A percentile compares a stretch with the other conserved stretches of the same genome.
Conservation (phyloP, 1,140 invertebrate species). For the Brachionus manjavacas region DNA sequence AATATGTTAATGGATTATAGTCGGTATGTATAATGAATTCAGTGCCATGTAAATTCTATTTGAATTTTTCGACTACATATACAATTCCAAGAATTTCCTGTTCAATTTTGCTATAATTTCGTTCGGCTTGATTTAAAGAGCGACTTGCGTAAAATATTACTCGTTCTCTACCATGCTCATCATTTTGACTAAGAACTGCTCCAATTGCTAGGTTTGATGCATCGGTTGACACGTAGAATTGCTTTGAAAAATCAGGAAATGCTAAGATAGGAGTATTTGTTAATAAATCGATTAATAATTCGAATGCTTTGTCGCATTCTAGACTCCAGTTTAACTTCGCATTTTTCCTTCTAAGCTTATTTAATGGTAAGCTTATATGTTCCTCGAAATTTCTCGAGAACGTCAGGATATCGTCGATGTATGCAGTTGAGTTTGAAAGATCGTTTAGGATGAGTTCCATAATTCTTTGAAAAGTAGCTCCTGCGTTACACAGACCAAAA, state of each 20-base stretch:
- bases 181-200: slow-evolving; percentile 12
- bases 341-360: slow-evolving; percentile 47
- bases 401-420: slow-evolving; percentile 17
- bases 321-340: not conserved
- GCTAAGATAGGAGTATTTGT: not conserved
- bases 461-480: slow-evolving; percentile 58
- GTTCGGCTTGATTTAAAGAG: slow-evolving; percentile 26
- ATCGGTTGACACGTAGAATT: slow-evolving; percentile 19
- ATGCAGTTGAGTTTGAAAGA: not conserved
- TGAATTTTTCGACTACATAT: not conserved
- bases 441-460: slow-evolving; percentile 50
- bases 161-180: not conserved
- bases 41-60: no score
- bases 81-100: not conserved
- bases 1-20: not conserved
- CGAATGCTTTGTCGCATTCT: slow-evolving; percentile 49
- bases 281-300: slow-evolving; percentile 42
- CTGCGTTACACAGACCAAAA: slow-evolving; percentile 58
- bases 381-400: slow-evolving; percentile 20
- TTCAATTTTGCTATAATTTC: not conserved
- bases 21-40: no score
- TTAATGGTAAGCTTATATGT: slow-evolving; percentile 50
- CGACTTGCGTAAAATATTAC: slow-evolving; percentile 24
- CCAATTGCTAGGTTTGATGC: slow-evolving; percentile 30
- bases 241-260: not conserved